Conservation (phyloP, 2,888 invertebrate species). For the Phlogophora meticulosa region DNA sequence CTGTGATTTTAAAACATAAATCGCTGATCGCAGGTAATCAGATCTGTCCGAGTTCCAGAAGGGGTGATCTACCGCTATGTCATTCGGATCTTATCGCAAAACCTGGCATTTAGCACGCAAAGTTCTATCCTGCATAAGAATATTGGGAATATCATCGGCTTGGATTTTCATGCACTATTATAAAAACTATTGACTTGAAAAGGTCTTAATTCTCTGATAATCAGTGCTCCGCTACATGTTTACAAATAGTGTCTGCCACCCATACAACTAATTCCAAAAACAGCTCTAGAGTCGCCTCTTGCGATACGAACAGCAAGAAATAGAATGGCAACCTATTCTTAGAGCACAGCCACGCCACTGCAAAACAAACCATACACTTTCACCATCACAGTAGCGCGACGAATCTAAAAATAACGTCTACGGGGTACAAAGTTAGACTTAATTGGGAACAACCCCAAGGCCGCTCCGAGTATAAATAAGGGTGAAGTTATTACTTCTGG, state of each 20-base stretch:
- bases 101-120: neutral
- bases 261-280: constrained; percentile 1
- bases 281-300: constrained; percentile 6
- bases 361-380: constrained; percentile 42
- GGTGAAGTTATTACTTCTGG: constrained; percentile 75
- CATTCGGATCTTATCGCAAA: constrained; percentile 6
- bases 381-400: constrained; percentile 51
- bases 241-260: neutral
- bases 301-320: constrained; percentile 42
- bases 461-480: constrained; percentile 68
- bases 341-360: constrained; percentile 38
- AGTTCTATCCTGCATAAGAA: neutral
- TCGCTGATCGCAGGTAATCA: constrained; percentile 25
- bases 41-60: constrained; percentile 24
- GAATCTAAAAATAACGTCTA: constrained; percentile 60
- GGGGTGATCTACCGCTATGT: neutral
- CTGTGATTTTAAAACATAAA: constrained; percentile 20
- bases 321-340: constrained; percentile 50
- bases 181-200: neutral
- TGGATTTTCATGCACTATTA: neutral
- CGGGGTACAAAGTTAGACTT: constrained; percentile 68
- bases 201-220: neutral
- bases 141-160: neutral
- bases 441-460: constrained; percentile 78
- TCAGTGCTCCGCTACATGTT: neutral